Percentiles rank a stretch among this genome's conserved stretches.
These are phyloP conservation scores for Eustalomyia histrio DNA, from an alignment of 2,888 invertebrate species.

Conservation along the genomic window DNA sequence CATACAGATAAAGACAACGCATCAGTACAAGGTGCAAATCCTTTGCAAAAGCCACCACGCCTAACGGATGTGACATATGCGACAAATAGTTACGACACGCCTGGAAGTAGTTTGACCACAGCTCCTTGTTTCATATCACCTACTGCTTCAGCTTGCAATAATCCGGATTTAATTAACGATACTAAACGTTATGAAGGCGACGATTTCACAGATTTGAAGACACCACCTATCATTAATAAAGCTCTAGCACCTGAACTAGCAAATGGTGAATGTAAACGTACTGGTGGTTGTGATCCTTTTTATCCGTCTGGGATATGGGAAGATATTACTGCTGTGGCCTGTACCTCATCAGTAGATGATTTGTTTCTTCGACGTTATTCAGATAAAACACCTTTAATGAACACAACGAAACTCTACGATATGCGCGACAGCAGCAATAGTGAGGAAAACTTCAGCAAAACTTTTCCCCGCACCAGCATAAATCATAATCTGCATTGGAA, in stretches of 20 bases:
- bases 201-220: slow-evolving; percentile 78
- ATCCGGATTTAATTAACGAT: slow-evolving; percentile 92
- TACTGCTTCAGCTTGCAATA: slow-evolving; percentile 87
- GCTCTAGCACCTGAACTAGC: slow-evolving; percentile 81
- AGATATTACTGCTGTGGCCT: slow-evolving; percentile 67
- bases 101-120: slow-evolving; percentile 84
- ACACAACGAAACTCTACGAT: slow-evolving; percentile 78
- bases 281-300: slow-evolving; percentile 86
- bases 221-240: slow-evolving; percentile 78
- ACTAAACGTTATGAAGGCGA: slow-evolving; percentile 85
- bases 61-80: slow-evolving; percentile 85
- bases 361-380: slow-evolving; percentile 83
- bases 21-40: slow-evolving; percentile 79
- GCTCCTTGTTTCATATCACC: slow-evolving; percentile 87
- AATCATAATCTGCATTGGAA: slow-evolving; percentile 57
- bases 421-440: slow-evolving; percentile 77
- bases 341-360: slow-evolving; percentile 76
- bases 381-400: slow-evolving; percentile 88
- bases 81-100: slow-evolving; percentile 85
- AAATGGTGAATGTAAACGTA: slow-evolving; percentile 89
- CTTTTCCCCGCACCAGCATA: slow-evolving; percentile 81
- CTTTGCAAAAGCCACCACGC: slow-evolving; percentile 86
- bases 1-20: slow-evolving; percentile 71
- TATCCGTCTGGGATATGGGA: slow-evolving; percentile 92
- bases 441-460: slow-evolving; percentile 83